Evolutionary conservation across 2,888 invertebrate species (phyloP), one percentile per base, ranked within the genome.

Genomic region (Xylota sylvarum): DNA sequence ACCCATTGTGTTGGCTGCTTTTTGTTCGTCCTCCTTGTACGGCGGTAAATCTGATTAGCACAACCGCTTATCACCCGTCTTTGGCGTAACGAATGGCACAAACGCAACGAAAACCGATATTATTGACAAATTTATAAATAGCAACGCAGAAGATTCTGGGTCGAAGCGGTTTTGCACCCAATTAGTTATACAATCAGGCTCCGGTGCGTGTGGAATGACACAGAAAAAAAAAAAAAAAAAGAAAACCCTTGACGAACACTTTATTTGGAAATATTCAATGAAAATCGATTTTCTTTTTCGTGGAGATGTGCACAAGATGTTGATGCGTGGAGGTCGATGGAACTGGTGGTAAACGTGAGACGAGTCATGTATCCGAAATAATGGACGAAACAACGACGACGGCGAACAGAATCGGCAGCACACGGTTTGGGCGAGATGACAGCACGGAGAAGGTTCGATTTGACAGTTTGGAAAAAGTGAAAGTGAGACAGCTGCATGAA

Each of bases 1-100:
- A 90, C 97, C 96, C 95, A 96, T 96, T 91, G 91, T 94, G 14
- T 48, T 37, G 17, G 23, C 23, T 23, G 23, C n/a, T n/a, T 23
- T 23, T 7, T 32, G 64, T 35, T 6, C n/a, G 37, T 32, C 1
- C 2, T 17, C 17, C 7, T 4, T 43, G n/a, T n/a, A n/a, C n/a
- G n/a, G 48, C 5, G n/a, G 17, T 35, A 40, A 43, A 60, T 19
- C 14, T 17, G 14, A 37, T 19, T 43, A 10, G 10, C 14, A n/a
- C n/a, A 23, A 19, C 17, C 9, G 30, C 32, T 43, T 30, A 32
- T 40, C 37, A 40, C 10, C 50, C 32, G 58, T 30, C 14, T 48
- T 27, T 40, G 17, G 46, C 5, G 37, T 35, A 27, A 14, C 1
- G 27, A 46, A 43, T 48, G 30, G 35, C 23, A n/a, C 23, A 32